Evolutionary conservation across 2,888 invertebrate species (phyloP), one percentile per base, ranked within the genome.

Genomic region (Sceliomorpha sp.): DNA sequence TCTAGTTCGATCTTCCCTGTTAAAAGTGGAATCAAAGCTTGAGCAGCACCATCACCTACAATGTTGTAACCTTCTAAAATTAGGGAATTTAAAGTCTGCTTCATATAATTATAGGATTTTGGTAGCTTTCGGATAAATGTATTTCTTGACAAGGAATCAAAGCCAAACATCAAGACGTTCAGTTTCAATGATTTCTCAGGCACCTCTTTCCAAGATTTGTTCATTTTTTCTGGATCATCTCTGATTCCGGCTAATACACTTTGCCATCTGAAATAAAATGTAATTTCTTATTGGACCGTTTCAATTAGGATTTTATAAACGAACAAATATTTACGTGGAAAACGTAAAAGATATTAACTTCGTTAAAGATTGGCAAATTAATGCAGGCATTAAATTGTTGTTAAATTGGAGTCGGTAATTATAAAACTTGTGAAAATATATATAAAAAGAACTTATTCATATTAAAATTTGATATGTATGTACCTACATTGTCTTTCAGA

Each of bases 1-100:
- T 97, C 97, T n/a, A 95, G 87, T 85, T 97, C 97, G 0, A 92
- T 93, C 82, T 92, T 92, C 1, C 97, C 97, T 0, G 97, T 96
- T 0, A 97, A 89, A 62, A 97, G 93, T 0, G 97, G 97, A 73
- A 96, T 95, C 24, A 97, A 85, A 0, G 97, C 96, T 48, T 95
- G 95, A 0, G 96, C 95, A 0, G 96, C 96, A 0, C 96, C 96
- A 83, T 96, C 96, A 0, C 96, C 96, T 0, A 96, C 92, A 74
- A 96, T 96, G 80, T 96, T 96, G 81, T 90, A 95, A 80, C 95
- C 94, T 76, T 94, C 90, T 7, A 97, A 86, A 6, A 95, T 89
- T 15, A 92, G 89, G 1, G 92, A 91, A 4, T 91, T 88, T 42
- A 95, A 83, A 9, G 90, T 89, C 20, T 93, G 89, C 0, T 90